Base-by-base conservation (phyloP, 2,797 vertebrate genomes). In the Protosalanx chinensis region DNA sequence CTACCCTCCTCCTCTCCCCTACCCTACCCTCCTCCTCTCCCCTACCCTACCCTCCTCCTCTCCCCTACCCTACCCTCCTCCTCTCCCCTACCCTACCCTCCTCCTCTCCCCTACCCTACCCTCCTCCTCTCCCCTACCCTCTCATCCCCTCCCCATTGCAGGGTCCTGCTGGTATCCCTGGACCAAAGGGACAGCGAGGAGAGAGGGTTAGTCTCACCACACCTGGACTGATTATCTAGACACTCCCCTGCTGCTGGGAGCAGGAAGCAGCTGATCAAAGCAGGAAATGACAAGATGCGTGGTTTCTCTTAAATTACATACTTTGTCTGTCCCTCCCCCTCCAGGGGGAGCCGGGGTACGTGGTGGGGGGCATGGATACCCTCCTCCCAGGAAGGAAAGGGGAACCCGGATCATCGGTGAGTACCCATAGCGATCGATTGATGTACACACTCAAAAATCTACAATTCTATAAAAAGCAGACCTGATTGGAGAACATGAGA, bases 311-410 rank as follows among this genome's bases (percentile, higher is more conserved):
- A 7, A 18, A 4, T 6, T 16, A 41, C n/a, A 51, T 67, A 16
- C 16, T 15, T n/a, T 12, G 10, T 63, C 18, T 74, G n/a, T 66
- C 46, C 23, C 23, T n/a, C 65, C 10, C 12, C 5, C 37, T 6
- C 41, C 16, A 97, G 95, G 96, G 96, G 1, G 94, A 96, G 51
- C 95, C 95, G 1, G 96, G 96, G 13, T 97, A 95, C 3, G 90
- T 94, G 0, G 86, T 96, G 5, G 92, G 92, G 68, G 93, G 93
- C 18, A 76, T 91, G 2, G 95, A 95, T 35, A 83, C 92, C 63
- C 88, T 88, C 5, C 80, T 92, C 78, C 93, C 94, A 0, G 94
- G 95, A 6, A 83, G 75, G 77, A 95, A 93, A 78, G 95, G 94
- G 71, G 93, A 95, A 72, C 95, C 95, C 1, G 95, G 95, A 5